Evolutionary conservation across 2,113 vertebrate genomes (phyloP), one percentile per base, ranked within the genome.

Genomic region (Amia ocellicauda): DNA sequence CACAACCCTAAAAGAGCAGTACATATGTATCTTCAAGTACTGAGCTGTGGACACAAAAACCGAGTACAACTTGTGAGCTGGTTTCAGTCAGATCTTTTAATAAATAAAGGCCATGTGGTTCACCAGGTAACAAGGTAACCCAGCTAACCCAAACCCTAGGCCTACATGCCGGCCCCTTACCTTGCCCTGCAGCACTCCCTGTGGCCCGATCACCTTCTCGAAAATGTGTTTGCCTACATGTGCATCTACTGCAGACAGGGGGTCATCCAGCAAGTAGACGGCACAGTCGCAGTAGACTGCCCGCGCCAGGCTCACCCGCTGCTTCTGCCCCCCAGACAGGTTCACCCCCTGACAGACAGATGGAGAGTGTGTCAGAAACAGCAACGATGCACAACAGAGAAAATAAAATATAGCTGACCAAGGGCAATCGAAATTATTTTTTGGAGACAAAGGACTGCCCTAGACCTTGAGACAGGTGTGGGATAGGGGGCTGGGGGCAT

Each of bases 171-270:
- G 2, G 10, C 36, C 8, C 63, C 85, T 51, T 70, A 99, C 96
- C 85, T 92, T 93, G 73, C 83, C 88, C 76, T 85, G 93, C 68
- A 99, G 88, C 45, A 99, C 72, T 22, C 96, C 96, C 73, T 89
- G 93, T 1, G 93, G 94, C 41, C 96, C 96, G 19, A 99, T 80
- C 71, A 99, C 93, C 7, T 91, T 86, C 2, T 98, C 94, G 66
- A 99, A 98, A 77, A 99, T 97, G 70, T 99, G 93, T 36, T 91
- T 97, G 5, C 96, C 96, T 7, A 99, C 96, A 0, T 98, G 94
- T 17, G 94, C 92, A 0, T 98, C 96, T 2, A 98, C 94, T 0
- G 95, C 94, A 1, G 96, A 98, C 29, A 98, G 87, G 0, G 96
- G 95, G 70, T 98, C 95, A 0, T 98, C 96, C 7, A 97, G 78